Evolutionary conservation across 2,888 invertebrate species (phyloP), one percentile per base, ranked within the genome.

Genomic region (Labia minor): DNA sequence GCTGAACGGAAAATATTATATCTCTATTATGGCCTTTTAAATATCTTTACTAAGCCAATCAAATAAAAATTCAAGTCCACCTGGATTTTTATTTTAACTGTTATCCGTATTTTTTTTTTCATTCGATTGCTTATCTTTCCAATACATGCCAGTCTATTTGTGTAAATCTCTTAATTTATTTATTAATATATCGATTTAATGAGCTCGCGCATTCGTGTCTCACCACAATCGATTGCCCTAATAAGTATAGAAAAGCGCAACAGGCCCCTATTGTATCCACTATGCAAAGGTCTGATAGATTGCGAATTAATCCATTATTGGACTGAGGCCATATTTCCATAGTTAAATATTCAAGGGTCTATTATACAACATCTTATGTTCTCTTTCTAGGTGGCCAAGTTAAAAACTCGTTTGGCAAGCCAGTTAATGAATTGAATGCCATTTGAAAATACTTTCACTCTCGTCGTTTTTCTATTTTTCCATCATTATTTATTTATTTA

Each of bases 291-390:
- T 3, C 49, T 49, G 49, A 49, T 49, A 49, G 49, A 49, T 49
- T 49, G 49, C 49, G 16, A 49, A 49, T 49, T 49, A 49, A 49
- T 16, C 49, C 49, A 49, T 49, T 49, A 49, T 49, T 49, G 49
- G 49, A 16, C 49, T n/a, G 14, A 14, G 49, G 16, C 49, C n/a
- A 49, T 16, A 49, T 49, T 49, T 49, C 16, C 49, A 49, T 49
- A 49, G 16, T 49, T 8, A 49, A 49, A 49, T 49, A 49, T 49
- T 49, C 49, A 49, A n/a, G 49, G 14, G 14, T 16, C 49, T 49
- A 49, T 49, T 49, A 49, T 49, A 49, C 49, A 49, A 49, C 49
- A 16, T 49, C 49, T 49, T 49, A 49, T 49, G 16, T 3, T 4
- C n/a, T n/a, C n/a, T 49, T 49, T 49, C 2, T 11, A 8, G 49